Evolutionary conservation across 2,888 invertebrate genomes (phyloP).

Genomic region (Globia sparganii): DNA sequence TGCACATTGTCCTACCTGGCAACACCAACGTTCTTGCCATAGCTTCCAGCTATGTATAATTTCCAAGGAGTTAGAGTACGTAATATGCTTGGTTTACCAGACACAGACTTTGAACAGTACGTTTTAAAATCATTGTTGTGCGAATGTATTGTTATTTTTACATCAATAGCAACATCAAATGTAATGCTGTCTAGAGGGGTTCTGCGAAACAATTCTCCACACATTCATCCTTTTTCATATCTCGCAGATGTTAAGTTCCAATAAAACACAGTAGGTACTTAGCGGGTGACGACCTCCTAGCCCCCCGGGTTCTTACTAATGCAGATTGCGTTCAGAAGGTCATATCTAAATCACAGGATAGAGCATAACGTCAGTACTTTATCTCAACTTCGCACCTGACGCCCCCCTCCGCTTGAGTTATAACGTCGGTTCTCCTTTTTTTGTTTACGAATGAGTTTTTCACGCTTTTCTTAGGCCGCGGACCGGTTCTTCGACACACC

Average conservation of each 20-base stretch:
- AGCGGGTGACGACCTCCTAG: constrained; percentile 58
- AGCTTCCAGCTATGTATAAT: constrained; percentile 17
- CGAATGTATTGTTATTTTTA: constrained; percentile 30
- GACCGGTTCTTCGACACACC: constrained; percentile 83
- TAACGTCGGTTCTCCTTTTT: constrained; percentile 84
- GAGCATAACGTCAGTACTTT: constrained; percentile 86
- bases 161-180: constrained; percentile 46
- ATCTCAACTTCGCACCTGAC: constrained; percentile 87
- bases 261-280: constrained; percentile 71
- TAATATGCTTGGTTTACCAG: neutral
- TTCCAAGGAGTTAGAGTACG: constrained; percentile 4
- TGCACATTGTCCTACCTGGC: constrained; percentile 41
- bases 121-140: neutral
- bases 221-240: constrained; percentile 68
- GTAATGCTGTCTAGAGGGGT: constrained; percentile 28
- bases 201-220: constrained; percentile 39
- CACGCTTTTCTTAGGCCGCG: constrained; percentile 80
- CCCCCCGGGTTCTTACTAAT: constrained; percentile 80
- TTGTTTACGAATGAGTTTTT: constrained; percentile 89
- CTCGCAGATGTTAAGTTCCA: constrained; percentile 77
- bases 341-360: constrained; percentile 88
- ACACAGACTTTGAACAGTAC: neutral
- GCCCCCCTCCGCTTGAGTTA: constrained; percentile 77
- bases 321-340: constrained; percentile 87
- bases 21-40: constrained; percentile 23